Evolutionary conservation across 1,140 invertebrate genomes (phyloP).

Genomic region (Leptopilina clavipes): DNA sequence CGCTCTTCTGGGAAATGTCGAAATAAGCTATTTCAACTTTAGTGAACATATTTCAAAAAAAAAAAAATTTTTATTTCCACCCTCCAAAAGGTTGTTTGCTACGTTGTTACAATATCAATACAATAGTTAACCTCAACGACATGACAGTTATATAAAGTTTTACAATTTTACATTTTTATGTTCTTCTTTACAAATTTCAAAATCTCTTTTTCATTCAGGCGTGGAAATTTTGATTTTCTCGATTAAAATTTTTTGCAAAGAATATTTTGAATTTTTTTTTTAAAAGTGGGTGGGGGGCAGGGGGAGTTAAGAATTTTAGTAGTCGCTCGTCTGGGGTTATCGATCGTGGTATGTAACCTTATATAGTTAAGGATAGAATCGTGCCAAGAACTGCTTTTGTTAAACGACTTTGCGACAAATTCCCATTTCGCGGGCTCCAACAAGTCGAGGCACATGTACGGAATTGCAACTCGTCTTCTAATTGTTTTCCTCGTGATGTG

Average conservation of each 20-base stretch:
- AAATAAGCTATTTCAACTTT: not conserved
- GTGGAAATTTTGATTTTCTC: too few relatives aligned
- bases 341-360: constrained; percentile 26
- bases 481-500: constrained; percentile 3
- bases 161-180: too few relatives aligned
- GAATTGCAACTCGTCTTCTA: constrained; percentile 44
- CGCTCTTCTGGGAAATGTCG: constrained; percentile 47
- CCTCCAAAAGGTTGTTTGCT: too few relatives aligned
- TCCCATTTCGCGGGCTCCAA: constrained; percentile 45
- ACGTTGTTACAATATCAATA: too few relatives aligned
- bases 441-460: constrained; percentile 37
- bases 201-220: too few relatives aligned
- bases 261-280: not conserved
- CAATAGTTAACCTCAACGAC: too few relatives aligned
- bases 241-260: too few relatives aligned
- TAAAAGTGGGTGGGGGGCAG: too few relatives aligned
- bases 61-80: too few relatives aligned
- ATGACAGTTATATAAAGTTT: too few relatives aligned
- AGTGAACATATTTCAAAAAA: not conserved
- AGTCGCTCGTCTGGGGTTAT: constrained; percentile 27
- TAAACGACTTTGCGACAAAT: constrained; percentile 47
- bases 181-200: too few relatives aligned
- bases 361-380: constrained; percentile 41
- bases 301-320: not conserved
- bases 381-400: constrained; percentile 47